Percentiles rank a stretch among this genome's conserved stretches.
These are phyloP conservation scores for Stenodema calcarata DNA, from an alignment of 2,888 invertebrate genomes.

Conservation along the genomic window DNA sequence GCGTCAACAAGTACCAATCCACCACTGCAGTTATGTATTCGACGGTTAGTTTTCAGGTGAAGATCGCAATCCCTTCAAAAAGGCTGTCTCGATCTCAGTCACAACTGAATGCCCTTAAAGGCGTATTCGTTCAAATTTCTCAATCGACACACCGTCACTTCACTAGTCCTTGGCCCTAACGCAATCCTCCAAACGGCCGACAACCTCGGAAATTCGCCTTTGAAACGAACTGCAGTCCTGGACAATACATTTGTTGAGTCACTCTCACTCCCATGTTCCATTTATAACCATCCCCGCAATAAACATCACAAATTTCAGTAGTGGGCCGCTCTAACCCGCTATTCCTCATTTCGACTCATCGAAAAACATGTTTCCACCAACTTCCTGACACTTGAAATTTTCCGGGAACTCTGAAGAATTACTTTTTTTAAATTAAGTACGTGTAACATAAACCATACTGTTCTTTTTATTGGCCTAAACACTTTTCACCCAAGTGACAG, in stretches of 20 bases:
- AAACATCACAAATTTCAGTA: constrained; percentile 9
- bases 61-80: background rate
- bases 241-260: background rate
- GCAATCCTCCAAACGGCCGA: background rate
- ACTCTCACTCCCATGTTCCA: background rate
- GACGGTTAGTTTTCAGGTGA: background rate
- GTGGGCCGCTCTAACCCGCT: background rate
- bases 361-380: background rate
- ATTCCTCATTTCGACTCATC: background rate
- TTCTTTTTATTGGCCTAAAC: constrained; percentile 7
- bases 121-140: no score
- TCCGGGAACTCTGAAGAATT: background rate
- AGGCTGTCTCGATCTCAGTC: background rate
- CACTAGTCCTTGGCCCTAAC: no score
- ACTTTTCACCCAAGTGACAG: background rate
- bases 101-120: no score
- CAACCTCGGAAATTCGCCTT: background rate
- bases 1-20: background rate
- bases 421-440: background rate
- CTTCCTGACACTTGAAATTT: background rate
- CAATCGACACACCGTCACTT: no score
- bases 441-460: background rate
- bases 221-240: background rate
- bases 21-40: background rate
- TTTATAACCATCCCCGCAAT: background rate